Percentiles rank a stretch among this genome's conserved stretches.
These are phyloP conservation scores for Drosophila kikkawai DNA, from an alignment of 1,140 invertebrate species.

Conservation along the genomic window DNA sequence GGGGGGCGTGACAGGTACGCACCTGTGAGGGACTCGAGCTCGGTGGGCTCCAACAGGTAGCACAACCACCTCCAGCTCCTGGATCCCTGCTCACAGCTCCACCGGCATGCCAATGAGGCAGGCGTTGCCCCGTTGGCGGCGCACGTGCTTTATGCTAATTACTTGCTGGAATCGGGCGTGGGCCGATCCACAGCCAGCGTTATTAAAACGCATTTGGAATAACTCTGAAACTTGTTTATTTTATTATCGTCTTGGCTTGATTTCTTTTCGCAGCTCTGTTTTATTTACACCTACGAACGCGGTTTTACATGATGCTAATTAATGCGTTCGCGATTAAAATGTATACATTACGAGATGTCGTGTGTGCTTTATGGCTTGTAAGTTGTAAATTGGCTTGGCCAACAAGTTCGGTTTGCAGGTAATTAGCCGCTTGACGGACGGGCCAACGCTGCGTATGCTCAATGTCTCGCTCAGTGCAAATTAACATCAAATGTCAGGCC, in stretches of 20 bases:
- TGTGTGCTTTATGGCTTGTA: conserved; percentile 59
- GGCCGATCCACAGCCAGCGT: conserved; percentile 24
- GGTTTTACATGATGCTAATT: conserved; percentile 51
- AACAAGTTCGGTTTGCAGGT: conserved; percentile 55
- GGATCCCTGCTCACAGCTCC: conserved; percentile 9
- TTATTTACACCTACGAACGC: conserved; percentile 47
- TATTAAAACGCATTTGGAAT: conserved; percentile 47
- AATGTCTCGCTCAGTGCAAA: conserved; percentile 69
- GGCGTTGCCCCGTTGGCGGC: conserved; percentile 51
- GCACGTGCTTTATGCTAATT: conserved; percentile 83
- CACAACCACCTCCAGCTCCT: conserved; percentile 20
- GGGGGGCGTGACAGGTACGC: conserved; percentile 62
- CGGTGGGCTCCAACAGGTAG: conserved; percentile 64
- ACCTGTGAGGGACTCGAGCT: conserved; percentile 57
- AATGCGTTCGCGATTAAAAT: conserved; percentile 57
- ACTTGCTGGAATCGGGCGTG: conserved; percentile 76
- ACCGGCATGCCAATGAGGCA: conserved; percentile 66
- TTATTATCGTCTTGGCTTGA: conserved; percentile 21
- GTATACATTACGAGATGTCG: conserved; percentile 45
- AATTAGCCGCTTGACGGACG: conserved; percentile 55
- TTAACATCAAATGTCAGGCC: conserved; percentile 76
- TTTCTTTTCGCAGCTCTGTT: conserved; percentile 16
- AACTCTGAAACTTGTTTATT: conserved; percentile 40
- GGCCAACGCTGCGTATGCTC: conserved; percentile 71
- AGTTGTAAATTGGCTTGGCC: conserved; percentile 29